Base-by-base conservation (phyloP, 2,888 invertebrate species). In the Patella depressa region DNA sequence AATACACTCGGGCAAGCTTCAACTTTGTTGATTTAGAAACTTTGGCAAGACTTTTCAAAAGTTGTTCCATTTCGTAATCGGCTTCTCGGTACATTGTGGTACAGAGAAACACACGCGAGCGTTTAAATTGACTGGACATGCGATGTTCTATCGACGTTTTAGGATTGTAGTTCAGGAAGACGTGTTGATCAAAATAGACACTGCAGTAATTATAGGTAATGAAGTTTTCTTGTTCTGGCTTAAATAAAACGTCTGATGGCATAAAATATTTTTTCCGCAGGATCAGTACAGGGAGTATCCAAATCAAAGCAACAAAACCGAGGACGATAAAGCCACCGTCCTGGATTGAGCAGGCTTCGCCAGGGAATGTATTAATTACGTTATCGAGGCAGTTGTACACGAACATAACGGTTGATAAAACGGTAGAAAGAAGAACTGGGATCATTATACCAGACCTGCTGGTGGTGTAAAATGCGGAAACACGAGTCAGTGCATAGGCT, bases 71-170 rank as follows among this genome's bases (percentile, higher is more conserved):
- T 77, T 88, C 88, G 71, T 86, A 85, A 55, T 88, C 85, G 0
- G 88, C 85, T 76, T 88, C 88, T n/a, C 86, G 81, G 74, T 87
- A 88, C 88, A 88, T 88, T 2, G 88, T 88, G 2, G 88, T 88
- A 65, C 88, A 88, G 24, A 88, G 80, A 72, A 85, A 88, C 4
- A 88, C 82, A 17, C 85, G 74, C 19, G 78, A 85, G 72, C 71
- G 59, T 55, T 75, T 73, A 54, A 54, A 54, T 70, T 54, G 19
- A 24, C 65, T 65, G 14, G 65, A 65, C 65, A 65, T 11, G 4
- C 65, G 19, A 11, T 65, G 65, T 24, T 15, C 11, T n/a, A 53
- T 72, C 19, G 73, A 76, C 0, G 78, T 79, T 19, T 80, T 80
- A 3, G 79, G 78, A 65, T 80, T 82, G 78, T 80, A 85, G 73